These are phyloP conservation scores for Antennarius maculatus DNA, from an alignment of 2,797 vertebrate genomes.

Conservation along the genomic window DNA sequence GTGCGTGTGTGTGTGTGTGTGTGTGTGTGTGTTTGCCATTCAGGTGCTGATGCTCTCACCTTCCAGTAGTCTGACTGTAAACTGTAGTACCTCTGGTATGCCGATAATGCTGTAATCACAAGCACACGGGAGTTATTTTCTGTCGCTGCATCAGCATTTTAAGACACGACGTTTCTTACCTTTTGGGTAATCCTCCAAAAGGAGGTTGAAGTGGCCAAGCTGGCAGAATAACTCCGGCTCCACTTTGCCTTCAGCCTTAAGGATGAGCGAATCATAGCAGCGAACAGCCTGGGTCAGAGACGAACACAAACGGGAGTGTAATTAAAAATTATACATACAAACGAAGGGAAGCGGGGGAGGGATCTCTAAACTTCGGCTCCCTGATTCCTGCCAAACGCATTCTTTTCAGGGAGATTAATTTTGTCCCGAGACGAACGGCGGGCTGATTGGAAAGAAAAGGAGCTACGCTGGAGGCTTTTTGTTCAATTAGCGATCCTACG, in stretches of 20 bases:
- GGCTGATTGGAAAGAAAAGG: constrained; percentile 42
- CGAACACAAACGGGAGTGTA: neutral
- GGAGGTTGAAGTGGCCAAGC: constrained; percentile 98
- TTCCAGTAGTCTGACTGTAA: constrained; percentile 99
- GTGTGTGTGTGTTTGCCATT: neutral
- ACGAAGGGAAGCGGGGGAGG: neutral
- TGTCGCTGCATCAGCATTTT: constrained; percentile 8
- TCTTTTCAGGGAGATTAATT: constrained; percentile 43
- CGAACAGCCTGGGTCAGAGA: constrained; percentile 87
- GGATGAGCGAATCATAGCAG: constrained; percentile 97
- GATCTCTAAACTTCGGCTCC: constrained; percentile 35
- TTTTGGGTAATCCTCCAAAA: constrained; percentile 99
- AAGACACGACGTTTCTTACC: constrained; percentile 80
- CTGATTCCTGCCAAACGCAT: constrained; percentile 11
- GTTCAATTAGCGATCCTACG: constrained; percentile 9
- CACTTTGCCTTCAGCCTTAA: constrained; percentile 99
- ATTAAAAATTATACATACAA: neutral
- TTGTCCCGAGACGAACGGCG: constrained; percentile 9
- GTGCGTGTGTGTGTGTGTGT: too few species aligned
- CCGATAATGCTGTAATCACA: constrained; percentile 94
- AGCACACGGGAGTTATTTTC: constrained; percentile 30
- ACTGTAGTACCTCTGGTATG: constrained; percentile 99
- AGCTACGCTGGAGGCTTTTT: neutral
- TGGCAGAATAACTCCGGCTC: constrained; percentile 99
- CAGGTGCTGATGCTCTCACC: constrained; percentile 77